These are phyloP conservation scores for Diachasma alloeum DNA, from an alignment of 1,140 invertebrate genomes.

Conservation along the genomic window DNA sequence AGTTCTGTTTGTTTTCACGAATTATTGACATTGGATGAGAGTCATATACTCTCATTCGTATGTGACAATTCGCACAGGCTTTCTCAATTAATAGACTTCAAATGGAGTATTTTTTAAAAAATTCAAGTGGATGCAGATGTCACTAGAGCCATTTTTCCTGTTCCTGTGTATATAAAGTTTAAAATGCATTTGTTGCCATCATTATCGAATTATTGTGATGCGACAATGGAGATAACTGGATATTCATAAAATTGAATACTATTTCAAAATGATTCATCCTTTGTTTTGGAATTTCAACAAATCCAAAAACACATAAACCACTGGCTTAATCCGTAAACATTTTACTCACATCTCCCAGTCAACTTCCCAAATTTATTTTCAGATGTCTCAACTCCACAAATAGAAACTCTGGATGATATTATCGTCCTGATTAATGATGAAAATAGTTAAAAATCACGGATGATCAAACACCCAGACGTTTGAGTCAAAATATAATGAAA, in stretches of 20 bases:
- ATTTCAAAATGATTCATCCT: not conserved
- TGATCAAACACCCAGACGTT: too few species aligned
- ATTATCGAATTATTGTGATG: not conserved
- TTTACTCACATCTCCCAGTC: not conserved
- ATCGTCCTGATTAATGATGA: not conserved
- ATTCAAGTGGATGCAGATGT: not conserved
- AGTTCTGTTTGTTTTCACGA: conserved; percentile 25
- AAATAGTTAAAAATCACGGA: not conserved
- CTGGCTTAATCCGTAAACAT: not conserved
- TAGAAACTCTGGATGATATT: not conserved
- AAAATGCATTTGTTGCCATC: not conserved
- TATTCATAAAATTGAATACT: not conserved
- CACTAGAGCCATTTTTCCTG: too few species aligned
- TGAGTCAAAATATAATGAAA: too few species aligned
- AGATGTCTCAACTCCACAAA: not conserved
- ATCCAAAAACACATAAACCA: not conserved
- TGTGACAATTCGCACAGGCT: not conserved
- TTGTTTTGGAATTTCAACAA: not conserved
- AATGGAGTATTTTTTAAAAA: not conserved
- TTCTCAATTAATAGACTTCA: not conserved
- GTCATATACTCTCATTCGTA: not conserved
- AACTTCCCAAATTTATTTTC: not conserved
- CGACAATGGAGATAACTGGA: not conserved
- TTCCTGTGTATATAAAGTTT: too few species aligned
- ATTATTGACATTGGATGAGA: conserved; percentile 24